phyloP scores from a whole-genome alignment of 2,888 invertebrate species.

The Rhynchonema sp. region DNA sequence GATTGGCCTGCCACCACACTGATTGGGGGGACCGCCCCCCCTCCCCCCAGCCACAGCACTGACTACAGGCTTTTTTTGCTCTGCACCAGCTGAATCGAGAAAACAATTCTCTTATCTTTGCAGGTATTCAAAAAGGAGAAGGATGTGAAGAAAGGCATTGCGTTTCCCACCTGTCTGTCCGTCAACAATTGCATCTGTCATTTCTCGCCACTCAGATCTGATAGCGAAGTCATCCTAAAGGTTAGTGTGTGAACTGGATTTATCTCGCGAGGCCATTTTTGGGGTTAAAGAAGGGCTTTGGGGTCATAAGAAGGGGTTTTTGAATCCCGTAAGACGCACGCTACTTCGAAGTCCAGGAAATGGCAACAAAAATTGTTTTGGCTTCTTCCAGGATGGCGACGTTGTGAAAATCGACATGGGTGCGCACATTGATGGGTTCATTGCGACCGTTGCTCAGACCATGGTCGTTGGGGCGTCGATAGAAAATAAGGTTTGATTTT shows the following conservation, averaged over 20 bases:
- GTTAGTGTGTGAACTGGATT: not conserved
- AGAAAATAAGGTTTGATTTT: slow-evolving; percentile 17
- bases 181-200: slow-evolving; percentile 98
- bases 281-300: too few relatives aligned
- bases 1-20: too few relatives aligned
- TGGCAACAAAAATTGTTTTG: too few relatives aligned
- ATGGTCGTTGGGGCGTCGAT: slow-evolving; percentile 59
- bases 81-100: not conserved
- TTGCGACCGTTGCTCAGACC: slow-evolving; percentile 92
- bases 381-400: slow-evolving; percentile 57
- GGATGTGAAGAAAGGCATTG: slow-evolving; percentile 81
- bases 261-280: too few relatives aligned
- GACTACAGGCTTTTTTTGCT: too few relatives aligned
- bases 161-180: slow-evolving; percentile 94
- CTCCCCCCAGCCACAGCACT: too few relatives aligned
- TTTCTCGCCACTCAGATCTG: slow-evolving; percentile 83
- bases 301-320: too few relatives aligned
- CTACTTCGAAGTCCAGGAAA: too few relatives aligned
- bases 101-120: not conserved
- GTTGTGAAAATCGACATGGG: slow-evolving; percentile 84
- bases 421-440: slow-evolving; percentile 93
- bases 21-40: too few relatives aligned
- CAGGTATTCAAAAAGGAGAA: slow-evolving; percentile 94
- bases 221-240: slow-evolving; percentile 43
- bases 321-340: too few relatives aligned